A percentile compares a stretch with the other conserved stretches of the same genome.
Evolutionary conservation across 2,888 invertebrate species (phyloP).

Genomic region (Strigamia crassipes): DNA sequence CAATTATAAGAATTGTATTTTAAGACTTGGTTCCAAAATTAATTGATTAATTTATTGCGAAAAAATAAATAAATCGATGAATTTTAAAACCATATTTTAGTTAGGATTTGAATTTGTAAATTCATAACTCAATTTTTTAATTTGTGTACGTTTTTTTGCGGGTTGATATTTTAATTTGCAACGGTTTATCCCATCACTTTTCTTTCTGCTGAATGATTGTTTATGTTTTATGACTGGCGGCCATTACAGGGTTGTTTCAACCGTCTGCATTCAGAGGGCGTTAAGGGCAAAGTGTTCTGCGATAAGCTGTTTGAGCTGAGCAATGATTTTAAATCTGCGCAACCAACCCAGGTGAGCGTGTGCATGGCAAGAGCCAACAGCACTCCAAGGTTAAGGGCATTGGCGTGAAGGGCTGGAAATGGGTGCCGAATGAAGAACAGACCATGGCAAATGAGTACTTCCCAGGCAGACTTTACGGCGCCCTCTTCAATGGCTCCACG

Average conservation of each 20-base stretch:
- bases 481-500: neutral
- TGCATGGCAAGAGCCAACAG: constrained; percentile 5
- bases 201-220: constrained; percentile 43
- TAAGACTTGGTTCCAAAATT: no score
- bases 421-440: constrained; percentile 43
- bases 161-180: neutral
- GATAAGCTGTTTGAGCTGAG: constrained; percentile 44
- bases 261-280: constrained; percentile 44
- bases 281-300: constrained; percentile 29
- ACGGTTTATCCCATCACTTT: neutral
- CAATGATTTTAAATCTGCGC: constrained; percentile 45
- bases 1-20: neutral
- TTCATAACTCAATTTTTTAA: neutral
- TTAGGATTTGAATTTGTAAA: neutral
- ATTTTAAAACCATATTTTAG: neutral
- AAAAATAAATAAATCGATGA: neutral
- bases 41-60: neutral
- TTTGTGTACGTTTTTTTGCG: neutral
- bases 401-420: constrained; percentile 42
- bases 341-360: constrained; percentile 27
- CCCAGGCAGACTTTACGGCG: constrained; percentile 41
- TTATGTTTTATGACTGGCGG: constrained; percentile 48
- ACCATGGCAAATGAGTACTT: constrained; percentile 42
- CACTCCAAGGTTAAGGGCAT: constrained; percentile 43
- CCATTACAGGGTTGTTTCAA: constrained; percentile 32